Evolutionary conservation across 2,888 invertebrate genomes (phyloP).

Genomic region (Ophion obscuratus): DNA sequence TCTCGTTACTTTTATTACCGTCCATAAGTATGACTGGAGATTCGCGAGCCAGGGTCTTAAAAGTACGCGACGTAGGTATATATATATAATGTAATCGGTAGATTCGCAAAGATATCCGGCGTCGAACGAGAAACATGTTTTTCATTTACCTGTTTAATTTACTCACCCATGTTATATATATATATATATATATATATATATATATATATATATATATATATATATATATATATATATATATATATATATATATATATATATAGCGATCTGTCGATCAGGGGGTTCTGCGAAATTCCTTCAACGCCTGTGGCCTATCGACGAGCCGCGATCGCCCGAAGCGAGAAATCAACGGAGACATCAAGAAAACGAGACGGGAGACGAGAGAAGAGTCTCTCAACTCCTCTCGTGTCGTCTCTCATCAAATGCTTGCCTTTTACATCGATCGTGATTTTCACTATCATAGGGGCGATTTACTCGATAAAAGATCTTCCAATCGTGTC

Average conservation of each 20-base stretch:
- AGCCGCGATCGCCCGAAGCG: slow-evolving; percentile 61
- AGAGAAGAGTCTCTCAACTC: slow-evolving; percentile 33
- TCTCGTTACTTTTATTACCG: slow-evolving; percentile 42
- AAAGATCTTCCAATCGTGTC: slow-evolving; percentile 15
- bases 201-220: not conserved
- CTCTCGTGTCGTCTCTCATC: slow-evolving; percentile 35
- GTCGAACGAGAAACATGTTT: slow-evolving; percentile 64
- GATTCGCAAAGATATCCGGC: slow-evolving; percentile 54
- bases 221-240: not conserved
- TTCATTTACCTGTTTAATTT: slow-evolving; percentile 65
- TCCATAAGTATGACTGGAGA: slow-evolving; percentile 7
- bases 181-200: not conserved
- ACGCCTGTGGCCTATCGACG: slow-evolving; percentile 67
- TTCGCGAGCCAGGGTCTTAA: slow-evolving; percentile 5
- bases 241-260: slow-evolving; percentile 5
- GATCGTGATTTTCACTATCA: slow-evolving; percentile 21
- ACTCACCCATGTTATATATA: slow-evolving; percentile 45
- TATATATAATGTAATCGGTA: slow-evolving; percentile 25
- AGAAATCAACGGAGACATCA: slow-evolving; percentile 61
- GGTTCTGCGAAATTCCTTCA: slow-evolving; percentile 65
- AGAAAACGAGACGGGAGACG: slow-evolving; percentile 52
- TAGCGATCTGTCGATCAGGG: slow-evolving; percentile 13
- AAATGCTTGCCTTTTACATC: slow-evolving; percentile 45
- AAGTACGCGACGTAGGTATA: slow-evolving; percentile 10
- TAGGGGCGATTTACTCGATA: slow-evolving; percentile 12